Evolutionary conservation across 2,113 vertebrate species (phyloP), one percentile per base, ranked within the genome.

Genomic region (Dissostichus mawsoni): DNA sequence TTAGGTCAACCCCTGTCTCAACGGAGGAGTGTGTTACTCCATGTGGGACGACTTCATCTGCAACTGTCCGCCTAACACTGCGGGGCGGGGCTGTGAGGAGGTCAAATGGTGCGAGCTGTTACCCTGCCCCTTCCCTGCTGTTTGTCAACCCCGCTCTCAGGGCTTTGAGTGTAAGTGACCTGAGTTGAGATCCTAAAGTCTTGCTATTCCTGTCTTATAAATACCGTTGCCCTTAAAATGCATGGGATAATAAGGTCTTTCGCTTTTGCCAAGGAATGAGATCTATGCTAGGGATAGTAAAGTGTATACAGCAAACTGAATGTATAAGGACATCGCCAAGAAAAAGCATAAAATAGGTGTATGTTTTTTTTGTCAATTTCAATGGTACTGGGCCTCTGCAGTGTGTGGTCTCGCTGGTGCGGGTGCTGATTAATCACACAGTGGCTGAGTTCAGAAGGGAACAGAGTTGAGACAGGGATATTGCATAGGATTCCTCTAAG

Each of bases 41-140:
- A 91, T 95, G 89, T 97, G 96, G 97, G 96, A 97, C 11, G 96
- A 97, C 86, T 97, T 97, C 93, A 94, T 92, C 52, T 98, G 98
- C 76, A 94, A 93, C 0, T 99, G 97, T 23, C 97, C 97, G 25
- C 94, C 94, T 1, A 95, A 96, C 91, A 96, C 96, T 0, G 93
- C 94, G 3, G 97, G 97, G 76, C 96, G 92, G 80, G 91, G 91
- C 29, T 98, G 97, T 1, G 95, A 98, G 72, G 92, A 96, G 64
- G 93, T 96, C 5, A 95, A 90, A 59, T 98, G 97, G 97, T 98
- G 97, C 83, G 95, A 96, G 69, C 93, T 96, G 81, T 92, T 74
- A 16, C 96, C 96, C 0, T 99, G 98, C 55, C 96, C 96, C 4
- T 58, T 89, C 3, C 56, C 83, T n/a, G 91, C 96, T 33, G 82